Evolutionary conservation across 1,140 invertebrate species (phyloP).

Genomic region (Caenorhabditis tropicalis): DNA sequence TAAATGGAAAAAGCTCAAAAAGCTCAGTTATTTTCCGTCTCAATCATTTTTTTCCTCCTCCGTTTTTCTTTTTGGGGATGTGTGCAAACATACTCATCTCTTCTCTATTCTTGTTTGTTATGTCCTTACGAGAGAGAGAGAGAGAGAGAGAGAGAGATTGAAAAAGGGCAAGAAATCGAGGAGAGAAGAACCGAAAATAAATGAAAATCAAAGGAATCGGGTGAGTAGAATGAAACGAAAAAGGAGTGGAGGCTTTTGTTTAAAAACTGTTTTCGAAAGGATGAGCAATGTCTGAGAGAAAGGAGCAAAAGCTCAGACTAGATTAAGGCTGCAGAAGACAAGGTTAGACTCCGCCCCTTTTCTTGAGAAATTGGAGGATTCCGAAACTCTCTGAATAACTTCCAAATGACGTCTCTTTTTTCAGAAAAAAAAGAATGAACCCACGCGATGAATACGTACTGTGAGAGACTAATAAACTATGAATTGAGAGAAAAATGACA

Average conservation of each 20-base stretch:
- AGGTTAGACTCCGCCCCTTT: background rate
- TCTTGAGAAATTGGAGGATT: background rate
- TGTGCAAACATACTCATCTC: constrained; percentile 40
- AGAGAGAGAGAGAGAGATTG: background rate
- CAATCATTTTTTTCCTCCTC: background rate
- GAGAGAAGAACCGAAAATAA: background rate
- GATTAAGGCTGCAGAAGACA: background rate
- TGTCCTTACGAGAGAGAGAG: constrained; percentile 27
- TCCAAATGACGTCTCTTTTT: background rate
- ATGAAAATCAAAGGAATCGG: background rate
- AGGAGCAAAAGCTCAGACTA: background rate
- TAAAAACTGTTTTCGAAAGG: no score
- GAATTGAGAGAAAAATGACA: background rate
- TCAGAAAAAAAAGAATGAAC: no score
- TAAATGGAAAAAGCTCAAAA: background rate
- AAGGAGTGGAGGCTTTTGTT: background rate
- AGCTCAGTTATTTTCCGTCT: background rate
- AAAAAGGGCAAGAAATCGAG: background rate
- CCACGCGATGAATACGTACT: background rate
- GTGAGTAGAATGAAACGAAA: background rate
- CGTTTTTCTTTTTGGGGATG: background rate
- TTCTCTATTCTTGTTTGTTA: constrained; percentile 23
- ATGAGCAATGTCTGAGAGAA: no score
- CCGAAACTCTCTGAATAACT: no score
- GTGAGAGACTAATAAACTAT: background rate